Conservation (phyloP, 2,888 invertebrate species). For the Drosophila putrida region DNA sequence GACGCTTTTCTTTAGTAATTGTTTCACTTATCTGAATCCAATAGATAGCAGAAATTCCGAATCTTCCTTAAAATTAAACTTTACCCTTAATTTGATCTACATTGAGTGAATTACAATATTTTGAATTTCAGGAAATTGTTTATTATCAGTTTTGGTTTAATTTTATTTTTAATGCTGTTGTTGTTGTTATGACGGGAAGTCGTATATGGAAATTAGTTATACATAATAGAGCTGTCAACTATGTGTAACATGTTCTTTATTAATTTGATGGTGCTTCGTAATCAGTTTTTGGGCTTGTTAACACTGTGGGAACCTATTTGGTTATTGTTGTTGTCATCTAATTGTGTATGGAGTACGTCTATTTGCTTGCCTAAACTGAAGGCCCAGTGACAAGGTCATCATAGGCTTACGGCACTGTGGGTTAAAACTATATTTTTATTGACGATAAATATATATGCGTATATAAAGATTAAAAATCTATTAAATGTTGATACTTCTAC, state of each 20-base stretch:
- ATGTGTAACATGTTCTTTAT: constrained; percentile 6
- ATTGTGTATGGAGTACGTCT: constrained; percentile 34
- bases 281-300: constrained; percentile 19
- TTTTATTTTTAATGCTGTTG: too few species aligned
- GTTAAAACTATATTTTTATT: neutral
- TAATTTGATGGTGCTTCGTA: constrained; percentile 8
- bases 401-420: constrained; percentile 3
- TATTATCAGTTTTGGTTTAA: too few species aligned
- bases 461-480: neutral
- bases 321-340: constrained; percentile 22
- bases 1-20: neutral
- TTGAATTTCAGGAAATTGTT: neutral
- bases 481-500: neutral
- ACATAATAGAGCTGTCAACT: neutral
- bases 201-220: constrained; percentile 1
- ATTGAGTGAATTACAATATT: neutral
- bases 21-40: neutral
- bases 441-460: neutral
- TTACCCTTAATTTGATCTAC: neutral
- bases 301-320: constrained; percentile 28
- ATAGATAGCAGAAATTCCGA: neutral
- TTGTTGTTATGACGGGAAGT: constrained; percentile 17
- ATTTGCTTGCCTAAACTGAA: constrained; percentile 29
- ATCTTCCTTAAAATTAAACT: too few species aligned
- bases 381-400: constrained; percentile 40